Evolutionary conservation across 2,113 vertebrate species (phyloP), one percentile per base, ranked within the genome.

Genomic region (Lontra canadensis): DNA sequence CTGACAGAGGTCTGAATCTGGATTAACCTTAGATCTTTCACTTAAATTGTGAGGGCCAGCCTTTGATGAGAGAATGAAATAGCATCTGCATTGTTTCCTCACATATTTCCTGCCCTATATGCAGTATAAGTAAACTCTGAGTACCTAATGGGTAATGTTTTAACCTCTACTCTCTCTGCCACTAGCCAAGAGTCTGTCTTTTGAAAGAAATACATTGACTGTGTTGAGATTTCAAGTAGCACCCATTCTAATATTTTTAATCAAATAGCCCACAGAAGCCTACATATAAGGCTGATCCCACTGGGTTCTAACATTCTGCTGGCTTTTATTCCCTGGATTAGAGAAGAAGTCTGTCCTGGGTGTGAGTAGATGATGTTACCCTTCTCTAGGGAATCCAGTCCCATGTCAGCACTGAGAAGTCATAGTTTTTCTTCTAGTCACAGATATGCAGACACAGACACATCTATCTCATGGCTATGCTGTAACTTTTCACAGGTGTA

Each of bases 401-500:
- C 83, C 11, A 1, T n/a, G 29, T 83, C 39, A 87, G 21, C 47
- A 44, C 3, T 74, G 25, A 76, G 59, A 52, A 83, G 34, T 78
- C 34, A 36, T 79, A 61, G 26, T 74, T 76, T 94, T 84, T 67
- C 59, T 61, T 85, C 18, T 59, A 31, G 29, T 61, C 42, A 26
- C 10, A 67, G 31, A 17, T 11, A 21, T 2, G 25, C 25, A 15
- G 29, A 18, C n/a, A 55, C 23, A 14, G 23, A 47, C 1, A 39
- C 2, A 21, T 42, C 2, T 21, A 0, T 71, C n/a, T 87, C 79
- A 90, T n/a, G 8, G 31, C 65, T 31, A 0, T 6, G 20, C 88
- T 81, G 0, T 80, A 52, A 21, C 78, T 87, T 84, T 85, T 52
- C 67, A 67, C 96, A 99, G 99, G 98, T 99, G 5, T 99, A 99